Evolutionary conservation across 2,888 invertebrate species (phyloP).

Genomic region (Endotricha flammealis): DNA sequence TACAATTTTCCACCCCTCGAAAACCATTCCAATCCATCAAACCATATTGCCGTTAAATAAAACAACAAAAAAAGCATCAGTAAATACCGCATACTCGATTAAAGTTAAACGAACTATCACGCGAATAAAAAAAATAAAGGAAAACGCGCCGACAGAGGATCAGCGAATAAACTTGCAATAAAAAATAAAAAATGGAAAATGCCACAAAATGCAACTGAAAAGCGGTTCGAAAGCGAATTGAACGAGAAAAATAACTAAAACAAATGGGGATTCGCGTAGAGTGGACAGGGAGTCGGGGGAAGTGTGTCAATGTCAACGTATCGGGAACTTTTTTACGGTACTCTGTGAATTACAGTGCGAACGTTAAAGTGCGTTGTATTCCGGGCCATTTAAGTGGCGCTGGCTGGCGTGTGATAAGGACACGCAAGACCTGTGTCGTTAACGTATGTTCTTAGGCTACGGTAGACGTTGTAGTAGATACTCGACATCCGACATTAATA

Average conservation of each 20-base stretch:
- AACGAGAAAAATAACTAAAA: constrained; percentile 42
- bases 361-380: too few species aligned
- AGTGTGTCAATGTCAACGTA: constrained; percentile 71
- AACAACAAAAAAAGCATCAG: constrained; percentile 1
- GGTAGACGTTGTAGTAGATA: too few species aligned
- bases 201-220: constrained; percentile 40
- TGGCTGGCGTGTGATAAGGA: too few species aligned
- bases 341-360: constrained; percentile 32
- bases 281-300: constrained; percentile 51
- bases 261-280: constrained; percentile 39
- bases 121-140: constrained; percentile 25
- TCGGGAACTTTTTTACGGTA: constrained; percentile 38
- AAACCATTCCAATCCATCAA: constrained; percentile 1
- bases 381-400: too few species aligned
- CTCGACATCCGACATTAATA: too few species aligned
- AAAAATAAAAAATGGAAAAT: constrained; percentile 38
- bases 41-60: background rate
- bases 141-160: constrained; percentile 30
- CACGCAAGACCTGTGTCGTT: too few species aligned
- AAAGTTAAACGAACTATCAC: constrained; percentile 5
- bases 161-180: constrained; percentile 36
- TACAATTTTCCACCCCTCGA: constrained; percentile 1
- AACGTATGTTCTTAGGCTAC: too few species aligned
- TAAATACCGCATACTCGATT: constrained; percentile 5
- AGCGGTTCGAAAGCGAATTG: constrained; percentile 40